Evolutionary conservation across 2,113 vertebrate genomes (phyloP).

Genomic region (Caranx ignobilis): DNA sequence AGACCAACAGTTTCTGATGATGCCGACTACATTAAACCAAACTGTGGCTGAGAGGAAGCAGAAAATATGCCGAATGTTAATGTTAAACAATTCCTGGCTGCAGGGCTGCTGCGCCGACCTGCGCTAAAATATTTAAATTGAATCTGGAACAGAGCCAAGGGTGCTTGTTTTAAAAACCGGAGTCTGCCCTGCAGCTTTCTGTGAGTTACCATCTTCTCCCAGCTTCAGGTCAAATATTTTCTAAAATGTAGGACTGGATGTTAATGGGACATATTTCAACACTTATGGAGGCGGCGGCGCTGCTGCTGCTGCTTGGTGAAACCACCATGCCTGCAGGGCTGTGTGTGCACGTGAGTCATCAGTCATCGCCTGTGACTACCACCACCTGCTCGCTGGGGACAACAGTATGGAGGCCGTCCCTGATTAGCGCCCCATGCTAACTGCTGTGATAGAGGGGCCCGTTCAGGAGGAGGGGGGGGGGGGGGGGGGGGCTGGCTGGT

Average conservation of each 20-base stretch:
- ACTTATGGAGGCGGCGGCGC: conserved; percentile 15
- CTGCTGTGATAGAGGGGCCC: conserved; percentile 63
- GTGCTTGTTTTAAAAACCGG: conserved; percentile 45
- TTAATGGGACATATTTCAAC: conserved; percentile 43
- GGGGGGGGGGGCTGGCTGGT: conserved; percentile 23
- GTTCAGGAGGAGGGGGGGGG: not conserved
- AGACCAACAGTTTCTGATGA: not conserved
- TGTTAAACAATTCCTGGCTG: conserved; percentile 60
- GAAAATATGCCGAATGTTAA: conserved; percentile 59
- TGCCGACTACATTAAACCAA: not conserved
- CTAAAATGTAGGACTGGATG: conserved; percentile 34
- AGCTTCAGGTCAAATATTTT: conserved; percentile 46
- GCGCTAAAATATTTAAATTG: conserved; percentile 68
- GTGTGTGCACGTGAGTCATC: conserved; percentile 31
- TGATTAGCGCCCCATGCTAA: conserved; percentile 64
- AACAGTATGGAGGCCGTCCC: conserved; percentile 44
- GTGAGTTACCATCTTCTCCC: not conserved
- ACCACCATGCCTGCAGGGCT: conserved; percentile 24
- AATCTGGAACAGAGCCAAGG: conserved; percentile 69
- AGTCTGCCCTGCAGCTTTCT: conserved; percentile 31
- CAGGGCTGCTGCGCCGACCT: conserved; percentile 38
- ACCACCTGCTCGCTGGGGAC: conserved; percentile 64
- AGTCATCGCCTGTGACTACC: conserved; percentile 52
- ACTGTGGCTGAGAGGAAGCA: conserved; percentile 33
- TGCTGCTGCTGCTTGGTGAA: not conserved